Evolutionary conservation across 2,888 invertebrate species (phyloP), one percentile per base, ranked within the genome.

Genomic region (Morpho achilles): DNA sequence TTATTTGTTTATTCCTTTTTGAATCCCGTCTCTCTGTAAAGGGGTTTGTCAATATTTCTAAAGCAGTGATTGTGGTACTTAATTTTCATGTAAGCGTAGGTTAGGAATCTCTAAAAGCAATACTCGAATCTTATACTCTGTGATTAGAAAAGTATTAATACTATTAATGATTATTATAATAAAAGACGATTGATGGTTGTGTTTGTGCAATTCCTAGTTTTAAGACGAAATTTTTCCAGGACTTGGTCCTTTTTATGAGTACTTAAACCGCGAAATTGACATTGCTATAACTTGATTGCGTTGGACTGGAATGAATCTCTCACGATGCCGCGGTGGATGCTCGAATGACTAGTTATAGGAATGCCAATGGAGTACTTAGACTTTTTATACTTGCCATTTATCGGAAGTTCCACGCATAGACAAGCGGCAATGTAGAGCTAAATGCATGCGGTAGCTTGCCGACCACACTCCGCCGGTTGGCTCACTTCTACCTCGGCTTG

Each of bases 111-210:
- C 53, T 66, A 70, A 79, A 87, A 89, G 87, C 88, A 88, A 88
- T 87, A 88, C 74, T 74, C 72, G 66, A 70, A 67, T 67, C 64
- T 75, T 73, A 73, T 71, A 73, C 72, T 74, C 80, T 87, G 86
- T 87, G 87, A 87, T 87, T 80, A 77, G 77, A 75, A 73, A 69
- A 80, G 82, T 84, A 82, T 84, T 80, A 79, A 42, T 54, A 54
- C 54, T 54, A 54, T 54, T 70, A 70, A 66, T 66, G 59, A 63
- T 67, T 71, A 69, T 70, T 66, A 71, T 60, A 60, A 58, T 58
- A 87, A 87, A 88, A 87, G 85, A 88, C 85, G 84, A 79, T 71
- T 72, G 68, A 82, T 77, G 89, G 89, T 90, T 90, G 89, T 90
- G 88, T 88, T 87, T 63, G 89, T 89, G 89, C 89, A 89, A 90